Evolutionary conservation across 1,140 invertebrate genomes (phyloP), one percentile per base, ranked within the genome.

Genomic region (Neodiprion lecontei): DNA sequence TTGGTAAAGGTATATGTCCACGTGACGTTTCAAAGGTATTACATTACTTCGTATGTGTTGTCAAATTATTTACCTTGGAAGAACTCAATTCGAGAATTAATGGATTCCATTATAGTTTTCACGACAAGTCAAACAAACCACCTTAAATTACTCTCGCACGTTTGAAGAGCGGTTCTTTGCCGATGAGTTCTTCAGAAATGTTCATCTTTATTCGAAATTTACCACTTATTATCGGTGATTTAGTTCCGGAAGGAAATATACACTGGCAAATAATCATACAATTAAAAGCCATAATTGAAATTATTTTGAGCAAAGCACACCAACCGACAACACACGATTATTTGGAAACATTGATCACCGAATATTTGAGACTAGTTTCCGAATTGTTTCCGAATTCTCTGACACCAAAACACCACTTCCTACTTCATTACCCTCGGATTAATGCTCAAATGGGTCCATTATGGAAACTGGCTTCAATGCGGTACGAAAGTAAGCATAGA

Each of bases 331-430:
- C 50, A 10, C 50, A 53, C 1, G n/a, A 53, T 11, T 53, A 53
- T 14, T 14, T 53, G 10, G n/a, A 73, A 72, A 50, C 67, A 14
- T 21, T 69, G 53, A 75, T 79, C 66, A 11, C 67, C 40, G 69
- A 72, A 14, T 75, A 80, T 74, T 70, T 78, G 48, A 61, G 50
- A 68, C 74, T 78, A 72, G 65, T 53, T 72, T 67, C 73, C 14
- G 49, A 68, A 14, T 70, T 83, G 17, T 80, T 79, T 61, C 71
- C 78, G 67, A 70, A 72, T 17, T 65, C 50, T 70, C 73, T 82
- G n/a, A 78, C 77, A 61, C 79, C 80, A 28, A 82, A 83, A 74
- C 77, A 81, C 76, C 80, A 82, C 69, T 78, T 78, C 74, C 47
- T 82, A 11, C 17, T 82, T 21, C 80, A 83, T 74, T 83, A 83